phyloP scores from a whole-genome alignment of 2,113 vertebrate species.

The Coptodon rendalli region DNA sequence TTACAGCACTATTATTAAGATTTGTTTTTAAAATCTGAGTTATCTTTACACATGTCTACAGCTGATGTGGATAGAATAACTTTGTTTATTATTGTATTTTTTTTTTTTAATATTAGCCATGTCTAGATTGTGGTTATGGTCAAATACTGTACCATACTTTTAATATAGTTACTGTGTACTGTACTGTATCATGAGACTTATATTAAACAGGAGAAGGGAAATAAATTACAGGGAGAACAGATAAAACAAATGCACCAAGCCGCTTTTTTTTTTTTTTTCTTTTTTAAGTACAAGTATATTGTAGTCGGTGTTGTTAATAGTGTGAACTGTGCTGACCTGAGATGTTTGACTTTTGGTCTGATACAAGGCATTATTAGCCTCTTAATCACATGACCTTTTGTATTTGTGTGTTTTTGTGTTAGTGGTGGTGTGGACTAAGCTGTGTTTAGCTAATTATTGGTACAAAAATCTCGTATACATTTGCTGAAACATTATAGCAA shows the following conservation, averaged over 20 bases:
- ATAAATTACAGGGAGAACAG: neutral
- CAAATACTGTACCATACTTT: neutral
- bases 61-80: neutral
- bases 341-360: constrained; percentile 28
- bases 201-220: neutral
- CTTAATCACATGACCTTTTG: neutral
- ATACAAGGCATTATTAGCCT: neutral
- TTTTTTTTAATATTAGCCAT: neutral
- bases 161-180: neutral
- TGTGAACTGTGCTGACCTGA: constrained; percentile 53
- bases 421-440: neutral
- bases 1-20: constrained; percentile 1
- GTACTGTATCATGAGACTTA: neutral
- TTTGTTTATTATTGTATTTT: neutral
- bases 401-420: neutral
- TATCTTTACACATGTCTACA: constrained; percentile 2
- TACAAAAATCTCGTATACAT: constrained; percentile 5
- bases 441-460: constrained; percentile 27
- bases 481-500: constrained; percentile 38
- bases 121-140: neutral
- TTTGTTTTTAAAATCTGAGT: neutral
- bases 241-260: neutral
- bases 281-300: neutral
- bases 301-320: neutral
- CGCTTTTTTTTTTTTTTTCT: neutral